Evolutionary conservation across 2,797 vertebrate genomes (phyloP).

Genomic region (Rousettus madagascariensis): DNA sequence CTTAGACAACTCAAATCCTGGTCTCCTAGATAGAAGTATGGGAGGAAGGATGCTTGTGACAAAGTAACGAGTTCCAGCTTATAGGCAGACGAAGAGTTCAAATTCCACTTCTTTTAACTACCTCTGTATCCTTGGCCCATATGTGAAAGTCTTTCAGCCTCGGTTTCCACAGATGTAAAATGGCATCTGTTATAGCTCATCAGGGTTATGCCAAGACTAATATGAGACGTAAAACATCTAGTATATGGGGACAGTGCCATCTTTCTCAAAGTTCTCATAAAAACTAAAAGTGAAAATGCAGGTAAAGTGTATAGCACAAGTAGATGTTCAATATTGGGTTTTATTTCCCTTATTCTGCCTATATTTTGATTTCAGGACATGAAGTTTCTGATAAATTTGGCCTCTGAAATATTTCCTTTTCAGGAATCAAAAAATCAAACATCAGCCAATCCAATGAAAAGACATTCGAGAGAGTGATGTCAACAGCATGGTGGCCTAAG

Average conservation of each 20-base stretch:
- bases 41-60: neutral
- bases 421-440: neutral
- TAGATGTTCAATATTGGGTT: neutral
- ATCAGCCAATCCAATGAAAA: neutral
- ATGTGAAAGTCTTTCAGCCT: neutral
- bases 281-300: neutral
- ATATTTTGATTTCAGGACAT: neutral
- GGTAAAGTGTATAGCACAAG: neutral
- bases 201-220: neutral
- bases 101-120: neutral
- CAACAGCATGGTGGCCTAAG: neutral
- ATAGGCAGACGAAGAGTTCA: neutral
- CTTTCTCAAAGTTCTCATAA: neutral
- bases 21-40: neutral
- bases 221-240: neutral
- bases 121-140: neutral
- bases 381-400: neutral
- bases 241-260: neutral
- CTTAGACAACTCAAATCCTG: neutral
- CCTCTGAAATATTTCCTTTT: slow-evolving; percentile 26
- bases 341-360: neutral
- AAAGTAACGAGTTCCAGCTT: neutral
- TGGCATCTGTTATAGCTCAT: neutral
- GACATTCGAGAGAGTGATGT: neutral
- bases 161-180: neutral